Conservation (phyloP, 2,888 invertebrate genomes). For the Habroteleia sp. region DNA sequence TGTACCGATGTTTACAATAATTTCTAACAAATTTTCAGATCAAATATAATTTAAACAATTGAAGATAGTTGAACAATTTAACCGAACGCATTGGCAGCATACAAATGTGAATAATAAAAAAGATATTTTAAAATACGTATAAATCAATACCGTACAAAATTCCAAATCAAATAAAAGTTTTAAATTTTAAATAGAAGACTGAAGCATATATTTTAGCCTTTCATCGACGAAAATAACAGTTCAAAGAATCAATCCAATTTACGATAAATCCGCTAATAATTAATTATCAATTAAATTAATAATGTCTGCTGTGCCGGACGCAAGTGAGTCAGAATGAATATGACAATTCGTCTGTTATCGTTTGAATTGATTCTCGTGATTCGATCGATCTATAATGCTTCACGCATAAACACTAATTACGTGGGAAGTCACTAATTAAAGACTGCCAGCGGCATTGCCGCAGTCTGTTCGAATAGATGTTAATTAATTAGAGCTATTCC, state of each 20-base stretch:
- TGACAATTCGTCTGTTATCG: constrained; percentile 58
- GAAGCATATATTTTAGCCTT: too few relatives aligned
- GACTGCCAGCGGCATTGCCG: constrained; percentile 68
- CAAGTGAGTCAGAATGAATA: constrained; percentile 51
- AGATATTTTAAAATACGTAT: too few relatives aligned
- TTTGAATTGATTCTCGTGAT: constrained; percentile 62
- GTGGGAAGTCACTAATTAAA: constrained; percentile 78
- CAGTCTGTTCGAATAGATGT: constrained; percentile 75
- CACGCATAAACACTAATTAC: constrained; percentile 78
- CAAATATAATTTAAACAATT: too few relatives aligned
- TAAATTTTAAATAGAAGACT: too few relatives aligned
- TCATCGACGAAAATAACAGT: too few relatives aligned
- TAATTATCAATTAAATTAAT: constrained; percentile 54
- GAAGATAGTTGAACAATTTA: too few relatives aligned
- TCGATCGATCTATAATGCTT: constrained; percentile 60
- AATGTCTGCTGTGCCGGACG: constrained; percentile 36
- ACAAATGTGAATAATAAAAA: too few relatives aligned
- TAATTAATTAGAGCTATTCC: constrained; percentile 80
- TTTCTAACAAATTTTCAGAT: too few relatives aligned
- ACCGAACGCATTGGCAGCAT: too few relatives aligned
- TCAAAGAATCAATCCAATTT: constrained; percentile 27
- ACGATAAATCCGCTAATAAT: constrained; percentile 29
- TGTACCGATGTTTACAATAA: too few relatives aligned
- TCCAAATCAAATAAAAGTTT: too few relatives aligned
- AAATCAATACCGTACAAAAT: too few relatives aligned